Evolutionary conservation across 2,888 invertebrate species (phyloP).

Genomic region (Lutraria lutraria): DNA sequence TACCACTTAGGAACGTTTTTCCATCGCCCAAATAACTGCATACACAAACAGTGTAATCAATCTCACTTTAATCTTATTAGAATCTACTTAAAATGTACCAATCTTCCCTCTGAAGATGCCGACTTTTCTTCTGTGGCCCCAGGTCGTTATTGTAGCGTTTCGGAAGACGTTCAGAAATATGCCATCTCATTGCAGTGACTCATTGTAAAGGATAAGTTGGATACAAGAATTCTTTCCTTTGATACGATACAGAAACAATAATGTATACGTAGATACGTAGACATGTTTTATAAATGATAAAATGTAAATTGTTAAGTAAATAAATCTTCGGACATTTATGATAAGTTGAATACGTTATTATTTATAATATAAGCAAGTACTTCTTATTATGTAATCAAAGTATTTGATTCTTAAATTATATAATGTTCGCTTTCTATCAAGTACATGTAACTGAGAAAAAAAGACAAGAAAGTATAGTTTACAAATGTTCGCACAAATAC

Average conservation of each 20-base stretch:
- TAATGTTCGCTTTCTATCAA: too few species aligned
- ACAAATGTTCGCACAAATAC: too few species aligned
- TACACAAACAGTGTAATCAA: constrained; percentile 5
- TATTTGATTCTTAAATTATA: too few species aligned
- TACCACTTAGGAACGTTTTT: constrained; percentile 17
- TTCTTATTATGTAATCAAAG: too few species aligned
- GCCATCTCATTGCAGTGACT: background rate
- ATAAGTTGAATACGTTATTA: too few species aligned
- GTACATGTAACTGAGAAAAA: too few species aligned
- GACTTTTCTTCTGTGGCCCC: background rate
- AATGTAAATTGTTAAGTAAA: background rate
- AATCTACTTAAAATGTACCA: background rate
- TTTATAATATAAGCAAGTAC: too few species aligned
- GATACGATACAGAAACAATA: background rate
- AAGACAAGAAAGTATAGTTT: too few species aligned
- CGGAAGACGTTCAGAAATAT: background rate
- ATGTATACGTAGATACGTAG: background rate
- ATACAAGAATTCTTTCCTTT: background rate
- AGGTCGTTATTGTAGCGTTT: background rate
- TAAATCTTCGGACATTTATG: too few species aligned
- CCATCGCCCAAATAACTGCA: background rate
- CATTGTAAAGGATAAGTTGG: background rate
- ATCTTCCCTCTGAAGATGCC: background rate
- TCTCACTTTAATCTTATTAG: background rate
- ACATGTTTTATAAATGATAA: background rate